These are phyloP conservation scores for Limonius californicus DNA, from an alignment of 1,140 invertebrate genomes.

Conservation along the genomic window DNA sequence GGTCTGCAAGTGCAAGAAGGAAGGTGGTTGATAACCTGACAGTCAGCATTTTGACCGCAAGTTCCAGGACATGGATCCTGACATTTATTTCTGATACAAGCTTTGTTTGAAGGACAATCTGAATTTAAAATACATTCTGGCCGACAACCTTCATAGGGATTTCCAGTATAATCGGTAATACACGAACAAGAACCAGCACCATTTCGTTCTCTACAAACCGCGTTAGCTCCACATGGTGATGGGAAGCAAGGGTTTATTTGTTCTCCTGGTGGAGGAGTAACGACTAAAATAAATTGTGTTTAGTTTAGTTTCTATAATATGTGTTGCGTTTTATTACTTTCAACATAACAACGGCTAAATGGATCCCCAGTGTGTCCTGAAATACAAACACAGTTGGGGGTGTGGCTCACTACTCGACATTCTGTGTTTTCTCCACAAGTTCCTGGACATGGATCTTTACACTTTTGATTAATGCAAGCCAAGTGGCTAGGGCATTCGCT, in stretches of 20 bases:
- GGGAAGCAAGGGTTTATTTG: conserved; percentile 58
- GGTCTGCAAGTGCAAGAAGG: conserved; percentile 67
- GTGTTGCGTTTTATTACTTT: not conserved
- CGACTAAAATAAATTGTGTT: not conserved
- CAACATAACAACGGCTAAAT: conserved; percentile 49
- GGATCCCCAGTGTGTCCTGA: conserved; percentile 62
- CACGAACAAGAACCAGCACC: conserved; percentile 65
- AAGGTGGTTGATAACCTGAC: conserved; percentile 68
- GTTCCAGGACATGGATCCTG: conserved; percentile 72
- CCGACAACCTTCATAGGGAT: conserved; percentile 67
- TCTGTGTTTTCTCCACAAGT: conserved; percentile 56
- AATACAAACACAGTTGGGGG: conserved; percentile 58
- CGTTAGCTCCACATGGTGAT: conserved; percentile 71
- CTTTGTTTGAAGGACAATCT: conserved; percentile 67
- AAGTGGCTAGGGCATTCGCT: conserved; percentile 58
- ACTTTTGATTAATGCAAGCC: conserved; percentile 66
- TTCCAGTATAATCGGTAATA: conserved; percentile 56
- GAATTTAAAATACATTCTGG: conserved; percentile 70
- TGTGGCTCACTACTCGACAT: conserved; percentile 58
- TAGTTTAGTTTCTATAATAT: too few species aligned
- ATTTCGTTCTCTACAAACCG: conserved; percentile 63
- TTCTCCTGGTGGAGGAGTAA: conserved; percentile 22
- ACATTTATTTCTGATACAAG: conserved; percentile 72
- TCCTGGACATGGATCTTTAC: conserved; percentile 61
- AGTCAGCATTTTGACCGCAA: conserved; percentile 71